phyloP scores from a whole-genome alignment of 2,888 invertebrate genomes.

The Diachrysia chrysitis region DNA sequence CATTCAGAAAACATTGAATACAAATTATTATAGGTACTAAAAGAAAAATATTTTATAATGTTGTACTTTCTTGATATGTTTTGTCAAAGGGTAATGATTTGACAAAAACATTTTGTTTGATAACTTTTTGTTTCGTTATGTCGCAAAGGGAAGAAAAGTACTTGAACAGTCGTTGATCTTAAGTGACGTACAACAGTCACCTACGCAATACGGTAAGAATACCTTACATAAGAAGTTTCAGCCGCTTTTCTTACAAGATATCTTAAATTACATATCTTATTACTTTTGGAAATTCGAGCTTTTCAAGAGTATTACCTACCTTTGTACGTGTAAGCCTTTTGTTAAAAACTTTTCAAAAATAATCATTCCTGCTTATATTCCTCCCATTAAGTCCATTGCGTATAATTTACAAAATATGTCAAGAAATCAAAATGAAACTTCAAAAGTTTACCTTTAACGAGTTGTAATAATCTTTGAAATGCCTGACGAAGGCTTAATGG shows the following conservation, averaged over 20 bases:
- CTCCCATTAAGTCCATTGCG: constrained; percentile 24
- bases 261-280: not conserved
- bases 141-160: constrained; percentile 2
- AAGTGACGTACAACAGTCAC: not conserved
- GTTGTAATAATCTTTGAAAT: constrained; percentile 34
- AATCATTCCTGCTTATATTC: not conserved
- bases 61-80: constrained; percentile 2
- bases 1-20: not conserved
- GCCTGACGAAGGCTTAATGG: constrained; percentile 27
- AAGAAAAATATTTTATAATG: not conserved
- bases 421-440: constrained; percentile 26
- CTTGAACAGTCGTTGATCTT: not conserved
- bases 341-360: not conserved
- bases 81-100: constrained; percentile 2
- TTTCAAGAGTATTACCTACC: not conserved
- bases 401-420: constrained; percentile 39
- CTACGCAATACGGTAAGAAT: not conserved
- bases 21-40: not conserved
- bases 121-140: not conserved
- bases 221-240: not conserved
- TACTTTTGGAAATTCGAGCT: not conserved
- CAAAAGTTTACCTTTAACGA: constrained; percentile 45
- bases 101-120: not conserved
- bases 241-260: not conserved
- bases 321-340: not conserved